phyloP scores from a whole-genome alignment of 2,888 invertebrate species.

The Poecilus cupreus region DNA sequence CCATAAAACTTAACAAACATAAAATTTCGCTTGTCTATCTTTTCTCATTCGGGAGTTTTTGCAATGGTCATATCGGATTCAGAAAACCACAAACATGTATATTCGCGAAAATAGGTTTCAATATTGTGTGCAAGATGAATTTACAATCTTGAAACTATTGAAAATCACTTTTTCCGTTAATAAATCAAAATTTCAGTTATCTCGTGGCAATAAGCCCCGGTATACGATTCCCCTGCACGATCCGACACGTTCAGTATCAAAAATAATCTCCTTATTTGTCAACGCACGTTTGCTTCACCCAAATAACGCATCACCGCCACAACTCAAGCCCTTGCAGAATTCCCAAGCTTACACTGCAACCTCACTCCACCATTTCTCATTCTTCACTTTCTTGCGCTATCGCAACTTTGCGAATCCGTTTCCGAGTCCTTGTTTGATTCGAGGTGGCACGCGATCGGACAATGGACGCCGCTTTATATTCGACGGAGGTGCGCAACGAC shows the following conservation, averaged over 20 bases:
- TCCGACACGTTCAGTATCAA: slow-evolving; percentile 9
- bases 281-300: neutral
- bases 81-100: too few relatives aligned
- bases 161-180: neutral
- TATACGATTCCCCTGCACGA: neutral
- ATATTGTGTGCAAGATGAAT: too few relatives aligned
- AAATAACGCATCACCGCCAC: slow-evolving; percentile 10
- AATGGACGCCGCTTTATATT: slow-evolving; percentile 24
- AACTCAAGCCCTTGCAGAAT: neutral
- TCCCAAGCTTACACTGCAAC: neutral
- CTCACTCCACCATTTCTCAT: neutral
- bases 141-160: too few relatives aligned
- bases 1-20: too few relatives aligned
- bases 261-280: slow-evolving; percentile 24
- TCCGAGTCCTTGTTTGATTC: neutral
- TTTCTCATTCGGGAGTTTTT: too few relatives aligned
- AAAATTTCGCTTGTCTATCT: too few relatives aligned
- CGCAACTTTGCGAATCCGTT: neutral
- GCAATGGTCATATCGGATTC: too few relatives aligned
- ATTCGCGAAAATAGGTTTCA: too few relatives aligned
- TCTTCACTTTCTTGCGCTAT: neutral
- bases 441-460: slow-evolving; percentile 5
- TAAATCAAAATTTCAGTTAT: slow-evolving; percentile 14
- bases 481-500: neutral
- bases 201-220: neutral